Evolutionary conservation across 2,888 invertebrate species (phyloP).

Genomic region (Slavum lentiscoides): DNA sequence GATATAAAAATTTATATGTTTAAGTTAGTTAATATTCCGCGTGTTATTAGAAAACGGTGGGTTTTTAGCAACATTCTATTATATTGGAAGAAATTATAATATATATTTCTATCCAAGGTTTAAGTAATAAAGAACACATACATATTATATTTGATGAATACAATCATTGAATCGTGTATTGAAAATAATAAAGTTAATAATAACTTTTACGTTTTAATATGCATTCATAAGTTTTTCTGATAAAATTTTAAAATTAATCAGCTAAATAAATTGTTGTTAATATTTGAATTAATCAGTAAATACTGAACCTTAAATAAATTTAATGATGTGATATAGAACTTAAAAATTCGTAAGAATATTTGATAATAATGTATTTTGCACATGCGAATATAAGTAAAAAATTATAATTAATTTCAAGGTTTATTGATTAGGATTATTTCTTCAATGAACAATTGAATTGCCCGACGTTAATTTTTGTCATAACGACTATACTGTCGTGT

Average conservation of each 20-base stretch:
- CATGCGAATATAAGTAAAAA: slow-evolving; percentile 3
- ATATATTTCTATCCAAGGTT: background rate
- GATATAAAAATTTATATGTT: background rate
- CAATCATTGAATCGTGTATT: background rate
- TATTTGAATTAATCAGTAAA: background rate
- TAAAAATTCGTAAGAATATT: background rate
- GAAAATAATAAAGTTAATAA: slow-evolving; percentile 8
- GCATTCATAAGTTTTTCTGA: background rate
- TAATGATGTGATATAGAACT: background rate
- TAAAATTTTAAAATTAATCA: background rate
- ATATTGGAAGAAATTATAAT: background rate
- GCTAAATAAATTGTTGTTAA: background rate
- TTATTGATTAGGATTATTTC: background rate
- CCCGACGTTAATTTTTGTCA: too few relatives aligned
- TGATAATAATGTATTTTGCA: slow-evolving; percentile 2
- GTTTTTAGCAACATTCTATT: background rate
- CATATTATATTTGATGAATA: background rate
- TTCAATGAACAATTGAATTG: too few relatives aligned
- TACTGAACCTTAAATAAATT: background rate
- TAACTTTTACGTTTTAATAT: background rate
- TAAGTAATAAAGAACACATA: background rate
- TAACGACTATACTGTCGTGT: too few relatives aligned
- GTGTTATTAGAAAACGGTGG: background rate
- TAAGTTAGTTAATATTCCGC: background rate
- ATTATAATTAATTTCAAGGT: background rate